phyloP scores from a whole-genome alignment of 2,797 vertebrate genomes.

The Pantherophis alleghaniensis region DNA sequence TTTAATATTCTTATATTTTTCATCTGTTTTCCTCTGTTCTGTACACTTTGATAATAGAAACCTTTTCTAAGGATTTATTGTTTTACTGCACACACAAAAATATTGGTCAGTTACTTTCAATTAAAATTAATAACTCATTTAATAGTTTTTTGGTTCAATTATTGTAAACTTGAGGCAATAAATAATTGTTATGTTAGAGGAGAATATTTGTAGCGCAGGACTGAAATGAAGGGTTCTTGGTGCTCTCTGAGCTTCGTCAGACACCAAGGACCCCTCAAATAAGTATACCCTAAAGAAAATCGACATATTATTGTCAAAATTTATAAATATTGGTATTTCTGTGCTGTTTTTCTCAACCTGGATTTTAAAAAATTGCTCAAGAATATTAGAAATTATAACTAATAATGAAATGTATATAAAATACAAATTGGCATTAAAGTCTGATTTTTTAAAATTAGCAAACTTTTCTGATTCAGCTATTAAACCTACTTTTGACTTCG shows the following conservation, averaged over 20 bases:
- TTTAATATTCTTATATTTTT: background rate
- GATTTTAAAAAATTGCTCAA: background rate
- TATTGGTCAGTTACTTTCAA: background rate
- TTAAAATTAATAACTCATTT: background rate
- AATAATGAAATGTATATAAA: background rate
- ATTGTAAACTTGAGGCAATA: background rate
- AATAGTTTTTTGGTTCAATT: background rate
- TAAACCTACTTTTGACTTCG: conserved; percentile 32
- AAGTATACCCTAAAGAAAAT: background rate
- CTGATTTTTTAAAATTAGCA: background rate
- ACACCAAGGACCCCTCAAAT: background rate
- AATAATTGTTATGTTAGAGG: background rate
- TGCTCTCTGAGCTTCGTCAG: background rate
- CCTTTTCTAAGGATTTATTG: background rate
- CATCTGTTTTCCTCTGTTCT: background rate
- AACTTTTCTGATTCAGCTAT: background rate
- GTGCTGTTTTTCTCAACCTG: background rate
- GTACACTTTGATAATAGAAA: background rate
- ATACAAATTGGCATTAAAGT: background rate
- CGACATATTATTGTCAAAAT: background rate
- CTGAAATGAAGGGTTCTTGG: background rate
- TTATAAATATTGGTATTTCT: background rate
- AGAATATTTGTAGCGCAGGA: background rate
- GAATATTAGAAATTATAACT: background rate
- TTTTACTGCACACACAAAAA: background rate